A percentile compares a stretch with the other conserved stretches of the same genome.
Evolutionary conservation across 2,797 vertebrate species (phyloP).

Genomic region (Threskiornis aethiopicus): DNA sequence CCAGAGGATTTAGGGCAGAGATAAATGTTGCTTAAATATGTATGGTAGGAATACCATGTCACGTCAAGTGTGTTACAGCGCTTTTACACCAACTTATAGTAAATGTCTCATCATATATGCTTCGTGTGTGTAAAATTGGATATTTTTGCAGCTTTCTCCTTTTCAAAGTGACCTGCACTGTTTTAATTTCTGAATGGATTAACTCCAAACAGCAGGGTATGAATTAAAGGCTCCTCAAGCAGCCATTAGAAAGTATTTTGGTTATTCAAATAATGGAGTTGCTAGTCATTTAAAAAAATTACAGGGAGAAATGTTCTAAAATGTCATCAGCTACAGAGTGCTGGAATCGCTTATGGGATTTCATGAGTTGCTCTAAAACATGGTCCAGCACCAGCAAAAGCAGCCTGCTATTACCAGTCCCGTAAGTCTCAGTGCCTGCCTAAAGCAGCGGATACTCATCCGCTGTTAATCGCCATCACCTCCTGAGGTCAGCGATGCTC

Average conservation of each 20-base stretch:
- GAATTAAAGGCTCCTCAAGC: slow-evolving; percentile 15
- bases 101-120: neutral
- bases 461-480: neutral
- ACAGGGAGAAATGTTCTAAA: neutral
- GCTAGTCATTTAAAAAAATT: slow-evolving; percentile 8
- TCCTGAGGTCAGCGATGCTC: neutral
- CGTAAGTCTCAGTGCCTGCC: neutral
- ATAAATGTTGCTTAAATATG: neutral
- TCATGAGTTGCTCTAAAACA: neutral
- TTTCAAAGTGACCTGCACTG: slow-evolving; percentile 1
- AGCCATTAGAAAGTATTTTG: slow-evolving; percentile 20
- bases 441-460: neutral
- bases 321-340: neutral
- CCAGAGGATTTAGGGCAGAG: neutral
- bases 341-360: neutral
- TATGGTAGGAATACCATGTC: neutral
- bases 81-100: neutral
- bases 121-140: neutral
- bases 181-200: slow-evolving; percentile 14
- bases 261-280: slow-evolving; percentile 13
- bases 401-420: neutral
- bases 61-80: neutral
- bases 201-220: neutral
- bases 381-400: neutral
- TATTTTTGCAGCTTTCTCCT: neutral